These are phyloP conservation scores for Nothobranchius furzeri DNA, from an alignment of 2,113 vertebrate species.

Conservation along the genomic window DNA sequence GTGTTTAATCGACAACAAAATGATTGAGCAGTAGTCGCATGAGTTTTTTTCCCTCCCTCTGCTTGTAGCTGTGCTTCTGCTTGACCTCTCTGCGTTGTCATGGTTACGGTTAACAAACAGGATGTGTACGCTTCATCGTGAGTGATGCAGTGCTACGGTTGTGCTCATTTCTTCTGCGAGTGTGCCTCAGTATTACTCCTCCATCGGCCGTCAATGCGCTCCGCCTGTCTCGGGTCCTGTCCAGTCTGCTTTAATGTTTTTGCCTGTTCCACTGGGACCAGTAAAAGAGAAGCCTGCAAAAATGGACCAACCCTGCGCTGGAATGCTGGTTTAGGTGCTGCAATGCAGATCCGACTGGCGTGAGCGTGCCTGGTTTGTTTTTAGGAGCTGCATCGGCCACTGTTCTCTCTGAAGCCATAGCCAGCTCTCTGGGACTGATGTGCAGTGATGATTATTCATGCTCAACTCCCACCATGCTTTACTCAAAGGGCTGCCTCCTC, in stretches of 20 bases:
- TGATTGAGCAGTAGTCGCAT: no score
- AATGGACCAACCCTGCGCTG: conserved; percentile 43
- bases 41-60: background rate
- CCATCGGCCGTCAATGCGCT: no score
- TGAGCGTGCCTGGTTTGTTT: background rate
- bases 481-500: conserved; percentile 76
- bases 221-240: background rate
- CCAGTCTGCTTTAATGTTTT: conserved; percentile 22
- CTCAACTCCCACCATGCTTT: conserved; percentile 55
- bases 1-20: background rate
- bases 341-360: conserved; percentile 5
- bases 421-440: conserved; percentile 39
- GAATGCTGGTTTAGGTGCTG: conserved; percentile 1
- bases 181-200: background rate
- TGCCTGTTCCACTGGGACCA: conserved; percentile 34
- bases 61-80: background rate
- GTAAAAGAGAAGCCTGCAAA: conserved; percentile 5
- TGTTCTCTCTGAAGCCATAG: conserved; percentile 62
- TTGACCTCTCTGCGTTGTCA: background rate
- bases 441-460: conserved; percentile 9
- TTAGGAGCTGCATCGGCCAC: background rate
- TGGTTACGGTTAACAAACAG: conserved; percentile 5
- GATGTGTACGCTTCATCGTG: background rate
- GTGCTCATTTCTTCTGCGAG: conserved; percentile 3
- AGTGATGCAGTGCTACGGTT: background rate